Base-by-base conservation (phyloP, 2,888 invertebrate genomes). In the Pedicia rivosa region DNA sequence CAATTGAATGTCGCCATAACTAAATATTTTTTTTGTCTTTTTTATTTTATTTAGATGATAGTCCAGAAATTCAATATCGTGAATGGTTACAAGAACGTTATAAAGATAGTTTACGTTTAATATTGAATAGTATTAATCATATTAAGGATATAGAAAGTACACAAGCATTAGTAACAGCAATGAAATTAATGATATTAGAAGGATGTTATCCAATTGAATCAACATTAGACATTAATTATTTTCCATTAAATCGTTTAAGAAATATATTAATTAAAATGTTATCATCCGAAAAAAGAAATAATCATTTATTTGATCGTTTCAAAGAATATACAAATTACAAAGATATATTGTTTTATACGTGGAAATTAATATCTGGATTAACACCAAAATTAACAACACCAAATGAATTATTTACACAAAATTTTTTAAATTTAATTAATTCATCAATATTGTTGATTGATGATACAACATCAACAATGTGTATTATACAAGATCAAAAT, bases 291-390 rank as follows among this genome's bases (percentile, higher is more conserved):
- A 59, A 66, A 33, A 67, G 73, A 17, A 78, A 74, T 56, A 55
- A 64, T 1, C 60, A 66, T 20, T 62, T 77, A 1, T 70, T 86
- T 42, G 59, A 65, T 9, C 70, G 77, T 46, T 82, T 82, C 52
- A 75, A 79, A 50, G 81, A 83, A 56, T 81, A 77, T 53, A 64
- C 78, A 0, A 66, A 71, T 39, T 80, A 76, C 53, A 69, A 75
- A 44, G 88, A 90, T 54, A 70, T 86, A 13, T 64, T 84, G 42
- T 80, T 74, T 52, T 70, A 74, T 51, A 72, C 75, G 1, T 77
- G 86, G 63, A 70, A 70, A 52, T 52, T 68, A 37, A 51, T 78
- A 47, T 67, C 68, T 10, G 57, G 61, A 47, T 58, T 66, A 53
- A 75, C 67, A 33, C 69, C 70, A 19, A 72, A 70, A 49, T 24